Evolutionary conservation across 2,888 invertebrate species (phyloP).

Genomic region (Nebria salina): DNA sequence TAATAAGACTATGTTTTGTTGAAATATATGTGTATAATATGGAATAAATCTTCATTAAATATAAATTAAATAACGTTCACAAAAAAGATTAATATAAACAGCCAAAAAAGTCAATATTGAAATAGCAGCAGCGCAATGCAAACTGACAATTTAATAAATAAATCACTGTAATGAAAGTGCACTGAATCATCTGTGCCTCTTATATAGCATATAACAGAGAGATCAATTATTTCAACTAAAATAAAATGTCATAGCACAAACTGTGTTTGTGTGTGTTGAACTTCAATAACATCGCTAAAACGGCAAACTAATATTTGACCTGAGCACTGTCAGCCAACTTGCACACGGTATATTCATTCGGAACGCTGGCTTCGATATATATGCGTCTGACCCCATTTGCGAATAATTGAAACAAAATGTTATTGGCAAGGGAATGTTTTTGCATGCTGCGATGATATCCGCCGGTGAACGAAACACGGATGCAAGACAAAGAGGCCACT

Average conservation of each 20-base stretch:
- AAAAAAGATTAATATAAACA: too few relatives aligned
- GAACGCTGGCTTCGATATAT: constrained; percentile 24
- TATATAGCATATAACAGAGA: not conserved
- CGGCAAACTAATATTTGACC: constrained; percentile 23
- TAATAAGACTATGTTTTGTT: too few relatives aligned
- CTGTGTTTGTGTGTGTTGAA: not conserved
- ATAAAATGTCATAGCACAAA: not conserved
- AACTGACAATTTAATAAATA: not conserved
- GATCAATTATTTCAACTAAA: not conserved
- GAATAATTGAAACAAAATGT: constrained; percentile 40
- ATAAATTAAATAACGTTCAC: too few relatives aligned
- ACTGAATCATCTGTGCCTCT: too few relatives aligned
- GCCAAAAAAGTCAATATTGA: too few relatives aligned
- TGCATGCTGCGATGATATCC: constrained; percentile 24
- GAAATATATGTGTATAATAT: too few relatives aligned
- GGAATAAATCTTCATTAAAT: too few relatives aligned
- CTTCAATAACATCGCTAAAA: constrained; percentile 12
- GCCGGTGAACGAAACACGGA: not conserved
- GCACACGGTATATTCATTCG: constrained; percentile 13
- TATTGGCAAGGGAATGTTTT: constrained; percentile 29
- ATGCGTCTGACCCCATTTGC: constrained; percentile 26
- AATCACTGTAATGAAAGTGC: not conserved
- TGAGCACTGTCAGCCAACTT: not conserved
- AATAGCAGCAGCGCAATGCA: too few relatives aligned
- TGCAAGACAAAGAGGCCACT: not conserved